phyloP scores from a whole-genome alignment of 2,888 invertebrate genomes.

The Caenorhabditis drosophilae region DNA sequence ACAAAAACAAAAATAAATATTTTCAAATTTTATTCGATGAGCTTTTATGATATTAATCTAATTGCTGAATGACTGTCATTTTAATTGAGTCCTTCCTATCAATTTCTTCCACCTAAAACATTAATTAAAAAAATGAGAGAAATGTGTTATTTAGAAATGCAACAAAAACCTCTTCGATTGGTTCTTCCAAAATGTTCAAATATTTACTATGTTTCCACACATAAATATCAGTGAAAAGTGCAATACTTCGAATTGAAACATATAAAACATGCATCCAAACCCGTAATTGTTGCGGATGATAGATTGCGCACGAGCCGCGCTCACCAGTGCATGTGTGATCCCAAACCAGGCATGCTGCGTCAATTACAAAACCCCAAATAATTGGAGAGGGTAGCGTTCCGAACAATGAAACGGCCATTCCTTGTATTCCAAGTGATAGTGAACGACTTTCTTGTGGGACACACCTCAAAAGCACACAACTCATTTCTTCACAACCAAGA shows the following conservation, averaged over 20 bases:
- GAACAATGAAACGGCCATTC: constrained; percentile 63
- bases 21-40: too few relatives aligned
- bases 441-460: constrained; percentile 64
- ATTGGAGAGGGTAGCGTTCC: constrained; percentile 70
- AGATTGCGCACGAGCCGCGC: constrained; percentile 70
- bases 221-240: constrained; percentile 62
- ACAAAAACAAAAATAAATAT: too few relatives aligned
- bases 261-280: constrained; percentile 64
- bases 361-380: constrained; percentile 70
- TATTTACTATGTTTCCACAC: constrained; percentile 66
- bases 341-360: constrained; percentile 71
- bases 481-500: not conserved
- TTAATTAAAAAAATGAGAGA: not conserved
- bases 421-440: constrained; percentile 64
- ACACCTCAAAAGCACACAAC: constrained; percentile 38
- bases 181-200: constrained; percentile 65
- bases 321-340: constrained; percentile 66
- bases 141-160: not conserved
- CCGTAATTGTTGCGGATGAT: constrained; percentile 67
- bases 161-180: constrained; percentile 44
- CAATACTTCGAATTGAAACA: constrained; percentile 53
- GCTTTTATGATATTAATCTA: too few relatives aligned
- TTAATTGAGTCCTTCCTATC: not conserved
- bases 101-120: not conserved
- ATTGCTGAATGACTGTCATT: not conserved